Percentiles rank a stretch among this genome's conserved stretches.
phyloP scores from a whole-genome alignment of 2,888 invertebrate genomes.

The Pammene fasciana region DNA sequence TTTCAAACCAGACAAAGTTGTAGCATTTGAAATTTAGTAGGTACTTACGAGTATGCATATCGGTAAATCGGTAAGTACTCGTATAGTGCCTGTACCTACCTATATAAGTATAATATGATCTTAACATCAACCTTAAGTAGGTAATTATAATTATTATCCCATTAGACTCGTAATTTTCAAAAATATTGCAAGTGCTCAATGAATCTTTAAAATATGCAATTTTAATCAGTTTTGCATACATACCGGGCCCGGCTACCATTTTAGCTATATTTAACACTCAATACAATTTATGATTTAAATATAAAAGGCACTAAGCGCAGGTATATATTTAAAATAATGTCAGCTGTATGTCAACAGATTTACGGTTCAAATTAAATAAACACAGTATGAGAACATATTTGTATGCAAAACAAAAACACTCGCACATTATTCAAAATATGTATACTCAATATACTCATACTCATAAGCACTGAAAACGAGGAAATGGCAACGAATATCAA shows the following conservation, averaged over 20 bases:
- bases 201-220: not conserved
- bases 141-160: too few species aligned
- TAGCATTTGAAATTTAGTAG: too few species aligned
- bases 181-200: not conserved
- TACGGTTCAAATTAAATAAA: not conserved
- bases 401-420: not conserved
- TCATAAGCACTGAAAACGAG: not conserved
- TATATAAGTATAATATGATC: too few species aligned
- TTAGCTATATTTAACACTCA: not conserved
- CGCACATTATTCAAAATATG: not conserved
- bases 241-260: not conserved
- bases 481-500: not conserved
- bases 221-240: not conserved
- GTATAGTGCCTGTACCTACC: too few species aligned
- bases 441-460: too few species aligned
- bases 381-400: not conserved
- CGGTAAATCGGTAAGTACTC: too few species aligned
- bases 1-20: too few species aligned
- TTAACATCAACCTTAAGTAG: too few species aligned
- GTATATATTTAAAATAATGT: not conserved
- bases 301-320: slow-evolving; percentile 1
- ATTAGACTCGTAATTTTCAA: too few species aligned
- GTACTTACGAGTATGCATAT: too few species aligned
- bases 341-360: not conserved
- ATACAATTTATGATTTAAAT: not conserved